Evolutionary conservation across 1,140 invertebrate genomes (phyloP).

Genomic region (Drosophila pallidifrons): DNA sequence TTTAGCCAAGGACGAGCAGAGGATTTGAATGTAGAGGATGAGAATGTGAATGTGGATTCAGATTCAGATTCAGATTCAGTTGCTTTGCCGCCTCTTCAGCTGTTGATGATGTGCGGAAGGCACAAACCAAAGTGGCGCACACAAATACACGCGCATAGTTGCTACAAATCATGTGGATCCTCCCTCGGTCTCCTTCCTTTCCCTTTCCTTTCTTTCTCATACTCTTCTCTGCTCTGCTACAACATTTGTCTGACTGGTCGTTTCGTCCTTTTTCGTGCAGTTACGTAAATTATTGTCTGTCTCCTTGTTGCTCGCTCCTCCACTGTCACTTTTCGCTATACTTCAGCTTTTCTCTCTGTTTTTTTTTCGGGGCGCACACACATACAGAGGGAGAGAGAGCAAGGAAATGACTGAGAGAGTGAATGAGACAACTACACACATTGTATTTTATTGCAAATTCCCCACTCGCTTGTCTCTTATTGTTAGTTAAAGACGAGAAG

Average conservation of each 20-base stretch:
- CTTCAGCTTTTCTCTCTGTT: slow-evolving; percentile 38
- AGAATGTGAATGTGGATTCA: slow-evolving; percentile 14
- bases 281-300: slow-evolving; percentile 82
- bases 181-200: slow-evolving; percentile 5
- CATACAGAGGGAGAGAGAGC: not conserved
- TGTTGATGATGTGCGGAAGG: slow-evolving; percentile 63
- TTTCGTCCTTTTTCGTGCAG: slow-evolving; percentile 60
- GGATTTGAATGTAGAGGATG: not conserved
- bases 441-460: slow-evolving; percentile 82
- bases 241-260: slow-evolving; percentile 38
- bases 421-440: slow-evolving; percentile 30
- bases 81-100: slow-evolving; percentile 36
- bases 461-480: slow-evolving; percentile 42
- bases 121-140: slow-evolving; percentile 61
- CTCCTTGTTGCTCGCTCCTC: slow-evolving; percentile 63
- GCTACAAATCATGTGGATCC: slow-evolving; percentile 58
- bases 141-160: slow-evolving; percentile 52
- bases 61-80: slow-evolving; percentile 28
- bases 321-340: slow-evolving; percentile 74
- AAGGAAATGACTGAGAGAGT: not conserved
- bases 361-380: slow-evolving; percentile 43
- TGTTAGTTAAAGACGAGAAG: slow-evolving; percentile 68
- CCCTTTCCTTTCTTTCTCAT: not conserved
- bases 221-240: slow-evolving; percentile 3
- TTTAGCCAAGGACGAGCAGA: slow-evolving; percentile 59